Conservation (phyloP, 2,113 vertebrate species). For the Dipodomys spectabilis region DNA sequence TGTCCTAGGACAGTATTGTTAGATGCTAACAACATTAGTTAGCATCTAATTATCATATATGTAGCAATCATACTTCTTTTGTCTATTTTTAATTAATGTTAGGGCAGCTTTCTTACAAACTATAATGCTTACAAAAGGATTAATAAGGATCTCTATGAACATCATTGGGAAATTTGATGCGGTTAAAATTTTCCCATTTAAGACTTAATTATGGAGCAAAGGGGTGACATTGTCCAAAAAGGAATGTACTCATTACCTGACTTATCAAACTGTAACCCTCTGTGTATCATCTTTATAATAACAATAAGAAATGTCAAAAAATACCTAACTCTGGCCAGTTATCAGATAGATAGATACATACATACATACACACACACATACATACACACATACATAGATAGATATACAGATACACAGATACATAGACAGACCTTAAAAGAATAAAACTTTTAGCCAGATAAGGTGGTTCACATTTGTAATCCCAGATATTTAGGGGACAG, state of each 20-base stretch:
- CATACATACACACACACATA: no score
- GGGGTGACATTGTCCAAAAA: no score
- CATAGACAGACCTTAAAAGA: neutral
- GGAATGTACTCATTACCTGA: no score
- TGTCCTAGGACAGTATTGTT: no score
- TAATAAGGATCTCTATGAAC: conserved; percentile 1
- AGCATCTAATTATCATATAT: conserved; percentile 16
- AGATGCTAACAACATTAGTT: neutral
- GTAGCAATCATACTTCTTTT: neutral
- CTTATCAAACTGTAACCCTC: no score
- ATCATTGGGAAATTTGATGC: conserved; percentile 3
- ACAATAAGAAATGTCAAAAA: no score
- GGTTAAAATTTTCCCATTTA: conserved; percentile 20
- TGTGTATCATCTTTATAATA: no score
- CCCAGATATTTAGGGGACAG: neutral
- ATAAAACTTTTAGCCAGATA: neutral
- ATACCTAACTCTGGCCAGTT: neutral
- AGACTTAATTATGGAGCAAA: neutral
- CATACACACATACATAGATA: no score
- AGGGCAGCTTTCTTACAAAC: conserved; percentile 27
- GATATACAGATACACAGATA: accelerated
- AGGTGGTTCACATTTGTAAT: no score
- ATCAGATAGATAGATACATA: neutral
- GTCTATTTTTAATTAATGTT: neutral
- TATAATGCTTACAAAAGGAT: conserved; percentile 12